Evolutionary conservation across 1,140 invertebrate species (phyloP).

Genomic region (Oppia nitens): DNA sequence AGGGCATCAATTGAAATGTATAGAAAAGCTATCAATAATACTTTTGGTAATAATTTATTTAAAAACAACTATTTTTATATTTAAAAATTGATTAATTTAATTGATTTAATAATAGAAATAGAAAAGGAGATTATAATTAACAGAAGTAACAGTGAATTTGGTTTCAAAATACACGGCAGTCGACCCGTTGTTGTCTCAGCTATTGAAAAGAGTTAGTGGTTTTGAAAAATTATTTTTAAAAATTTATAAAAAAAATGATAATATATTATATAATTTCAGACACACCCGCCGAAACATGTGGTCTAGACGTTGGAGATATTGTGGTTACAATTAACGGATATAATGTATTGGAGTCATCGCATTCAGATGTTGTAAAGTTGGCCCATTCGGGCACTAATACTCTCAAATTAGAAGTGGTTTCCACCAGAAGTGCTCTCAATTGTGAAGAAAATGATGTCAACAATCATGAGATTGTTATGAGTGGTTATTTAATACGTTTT

Average conservation of each 20-base stretch:
- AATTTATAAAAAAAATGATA: too few species aligned
- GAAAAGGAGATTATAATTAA: slow-evolving; percentile 44
- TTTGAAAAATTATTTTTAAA: too few species aligned
- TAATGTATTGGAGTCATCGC: slow-evolving; percentile 72
- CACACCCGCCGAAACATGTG: slow-evolving; percentile 63
- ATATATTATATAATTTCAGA: slow-evolving; percentile 25
- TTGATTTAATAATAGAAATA: slow-evolving; percentile 13
- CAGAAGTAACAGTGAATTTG: slow-evolving; percentile 74
- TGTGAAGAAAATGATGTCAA: not conserved
- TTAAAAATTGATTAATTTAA: not conserved
- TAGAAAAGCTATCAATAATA: slow-evolving; percentile 56
- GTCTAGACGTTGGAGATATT: slow-evolving; percentile 84
- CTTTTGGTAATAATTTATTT: slow-evolving; percentile 49
- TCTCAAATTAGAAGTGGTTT: slow-evolving; percentile 2
- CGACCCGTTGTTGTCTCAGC: slow-evolving; percentile 86
- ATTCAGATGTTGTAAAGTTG: slow-evolving; percentile 81
- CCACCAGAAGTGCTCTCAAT: not conserved
- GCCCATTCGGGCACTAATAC: slow-evolving; percentile 31
- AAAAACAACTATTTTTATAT: not conserved
- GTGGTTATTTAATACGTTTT: slow-evolving; percentile 24
- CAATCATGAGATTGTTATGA: slow-evolving; percentile 16
- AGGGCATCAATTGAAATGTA: slow-evolving; percentile 80
- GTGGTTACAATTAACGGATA: slow-evolving; percentile 77
- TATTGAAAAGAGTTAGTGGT: slow-evolving; percentile 51
- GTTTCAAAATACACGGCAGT: slow-evolving; percentile 83